These are phyloP conservation scores for Apistogramma diplotaenia DNA, from an alignment of 2,113 vertebrate genomes.

Conservation along the genomic window DNA sequence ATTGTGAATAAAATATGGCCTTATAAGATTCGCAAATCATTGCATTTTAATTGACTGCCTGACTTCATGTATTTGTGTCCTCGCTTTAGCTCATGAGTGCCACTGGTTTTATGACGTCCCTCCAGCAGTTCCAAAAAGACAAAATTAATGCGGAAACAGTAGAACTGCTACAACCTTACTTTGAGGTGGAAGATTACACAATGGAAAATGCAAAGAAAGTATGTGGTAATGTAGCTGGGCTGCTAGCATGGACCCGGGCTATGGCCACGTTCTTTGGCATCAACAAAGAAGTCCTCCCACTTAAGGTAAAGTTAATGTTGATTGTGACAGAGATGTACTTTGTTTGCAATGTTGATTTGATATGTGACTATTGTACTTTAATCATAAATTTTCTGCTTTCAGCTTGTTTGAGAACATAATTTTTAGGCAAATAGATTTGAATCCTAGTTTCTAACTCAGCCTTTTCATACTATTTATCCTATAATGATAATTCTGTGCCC, in stretches of 20 bases:
- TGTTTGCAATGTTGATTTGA: not conserved
- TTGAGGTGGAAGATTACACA: slow-evolving; percentile 82
- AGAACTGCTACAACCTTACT: slow-evolving; percentile 78
- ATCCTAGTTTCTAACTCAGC: not conserved
- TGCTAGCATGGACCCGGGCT: slow-evolving; percentile 82
- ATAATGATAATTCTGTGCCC: not conserved
- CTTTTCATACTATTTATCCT: not conserved
- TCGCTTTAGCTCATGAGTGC: slow-evolving; percentile 80
- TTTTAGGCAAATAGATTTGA: not conserved
- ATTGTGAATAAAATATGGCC: not conserved
- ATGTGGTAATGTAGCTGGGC: slow-evolving; percentile 82
- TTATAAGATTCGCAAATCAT: not conserved
- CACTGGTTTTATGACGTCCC: slow-evolving; percentile 77
- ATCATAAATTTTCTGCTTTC: not conserved
- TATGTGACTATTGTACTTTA: not conserved
- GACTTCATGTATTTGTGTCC: not conserved
- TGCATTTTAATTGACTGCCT: not conserved
- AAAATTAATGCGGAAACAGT: slow-evolving; percentile 80
- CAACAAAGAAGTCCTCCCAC: slow-evolving; percentile 84
- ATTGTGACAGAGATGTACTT: not conserved
- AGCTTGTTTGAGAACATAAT: not conserved
- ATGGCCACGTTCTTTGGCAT: slow-evolving; percentile 81
- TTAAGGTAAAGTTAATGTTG: slow-evolving; percentile 73
- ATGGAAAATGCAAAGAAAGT: slow-evolving; percentile 82
- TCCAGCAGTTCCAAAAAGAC: slow-evolving; percentile 79